Percentiles rank a stretch among this genome's conserved stretches.
Conservation (phyloP, 2,113 vertebrate genomes). For the Mobula hypostoma region DNA sequence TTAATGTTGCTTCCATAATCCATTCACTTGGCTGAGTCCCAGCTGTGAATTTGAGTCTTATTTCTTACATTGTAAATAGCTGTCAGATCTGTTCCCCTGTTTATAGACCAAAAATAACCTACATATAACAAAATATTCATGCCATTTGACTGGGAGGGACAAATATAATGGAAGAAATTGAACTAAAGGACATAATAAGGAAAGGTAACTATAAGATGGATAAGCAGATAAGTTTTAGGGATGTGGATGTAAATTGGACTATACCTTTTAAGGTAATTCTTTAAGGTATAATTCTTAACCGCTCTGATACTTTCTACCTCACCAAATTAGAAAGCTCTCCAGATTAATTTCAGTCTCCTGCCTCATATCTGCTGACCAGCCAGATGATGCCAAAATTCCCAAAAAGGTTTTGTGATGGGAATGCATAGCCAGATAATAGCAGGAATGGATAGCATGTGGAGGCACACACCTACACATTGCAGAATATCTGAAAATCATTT, state of each 20-base stretch:
- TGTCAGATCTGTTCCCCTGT: background rate
- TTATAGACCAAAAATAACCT: background rate
- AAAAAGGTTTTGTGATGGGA: background rate
- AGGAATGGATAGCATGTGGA: background rate
- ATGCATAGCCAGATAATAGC: background rate
- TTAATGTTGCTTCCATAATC: background rate
- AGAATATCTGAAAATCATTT: background rate
- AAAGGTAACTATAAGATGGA: background rate
- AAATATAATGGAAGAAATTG: background rate
- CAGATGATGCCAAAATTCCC: background rate
- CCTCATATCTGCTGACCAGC: background rate
- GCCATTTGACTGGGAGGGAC: background rate
- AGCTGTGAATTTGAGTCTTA: background rate
- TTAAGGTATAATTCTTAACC: background rate
- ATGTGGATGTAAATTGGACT: background rate
- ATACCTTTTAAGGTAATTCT: too few relatives aligned
- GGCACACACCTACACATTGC: background rate
- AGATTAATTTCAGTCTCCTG: background rate
- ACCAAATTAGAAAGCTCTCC: background rate
- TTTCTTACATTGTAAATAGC: background rate
- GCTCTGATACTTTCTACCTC: background rate
- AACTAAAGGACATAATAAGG: background rate
- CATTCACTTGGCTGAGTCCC: background rate
- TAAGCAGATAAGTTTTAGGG: background rate
- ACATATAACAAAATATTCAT: background rate